Conservation (phyloP, 2,797 vertebrate genomes). For the Apodemus agrarius region DNA sequence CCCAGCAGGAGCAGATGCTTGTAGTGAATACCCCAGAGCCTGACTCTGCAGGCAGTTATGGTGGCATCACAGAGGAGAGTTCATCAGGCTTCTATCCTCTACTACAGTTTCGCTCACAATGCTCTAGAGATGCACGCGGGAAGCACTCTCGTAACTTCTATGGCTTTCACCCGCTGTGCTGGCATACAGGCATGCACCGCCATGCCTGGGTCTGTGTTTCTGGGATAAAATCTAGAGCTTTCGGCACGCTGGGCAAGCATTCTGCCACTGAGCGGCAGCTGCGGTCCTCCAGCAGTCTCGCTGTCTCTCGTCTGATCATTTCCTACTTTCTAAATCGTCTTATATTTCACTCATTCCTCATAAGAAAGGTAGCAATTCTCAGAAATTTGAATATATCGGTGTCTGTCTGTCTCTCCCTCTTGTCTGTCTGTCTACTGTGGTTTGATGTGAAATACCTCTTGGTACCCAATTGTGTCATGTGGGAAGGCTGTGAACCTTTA, state of each 20-base stretch:
- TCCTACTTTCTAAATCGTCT: neutral
- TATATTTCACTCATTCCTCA: slow-evolving; percentile 13
- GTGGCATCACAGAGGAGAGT: neutral
- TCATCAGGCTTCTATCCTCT: neutral
- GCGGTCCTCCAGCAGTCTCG: neutral
- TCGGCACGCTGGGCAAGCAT: no score
- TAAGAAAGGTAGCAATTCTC: neutral
- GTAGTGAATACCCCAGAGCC: neutral
- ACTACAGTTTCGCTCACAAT: neutral
- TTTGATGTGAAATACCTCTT: neutral
- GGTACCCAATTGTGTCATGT: neutral
- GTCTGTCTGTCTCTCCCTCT: neutral
- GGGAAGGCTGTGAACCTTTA: neutral
- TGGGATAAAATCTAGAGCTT: neutral
- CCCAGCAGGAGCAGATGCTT: neutral
- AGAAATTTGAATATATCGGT: neutral
- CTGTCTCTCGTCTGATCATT: neutral
- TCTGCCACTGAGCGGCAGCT: neutral
- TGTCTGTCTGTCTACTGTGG: neutral
- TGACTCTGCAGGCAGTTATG: neutral
- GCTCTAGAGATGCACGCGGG: neutral
- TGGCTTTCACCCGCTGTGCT: neutral
- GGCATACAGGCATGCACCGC: neutral
- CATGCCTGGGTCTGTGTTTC: neutral
- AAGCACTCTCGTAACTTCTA: neutral